These are phyloP conservation scores for Parnassius smintheus DNA, from an alignment of 2,888 invertebrate genomes.

Conservation along the genomic window DNA sequence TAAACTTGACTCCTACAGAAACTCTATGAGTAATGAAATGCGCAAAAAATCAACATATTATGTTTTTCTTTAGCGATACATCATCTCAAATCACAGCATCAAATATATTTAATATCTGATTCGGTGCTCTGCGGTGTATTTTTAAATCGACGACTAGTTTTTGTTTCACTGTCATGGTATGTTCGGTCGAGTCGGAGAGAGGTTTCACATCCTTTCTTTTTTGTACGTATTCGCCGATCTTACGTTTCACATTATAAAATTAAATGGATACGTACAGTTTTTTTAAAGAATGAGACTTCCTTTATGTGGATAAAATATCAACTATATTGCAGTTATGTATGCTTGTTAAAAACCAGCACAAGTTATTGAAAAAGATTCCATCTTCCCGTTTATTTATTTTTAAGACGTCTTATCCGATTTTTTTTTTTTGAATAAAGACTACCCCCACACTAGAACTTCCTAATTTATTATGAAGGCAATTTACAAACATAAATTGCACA, in stretches of 20 bases:
- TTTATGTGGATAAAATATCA: slow-evolving; percentile 2
- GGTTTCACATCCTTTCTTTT: slow-evolving; percentile 46
- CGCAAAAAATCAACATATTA: slow-evolving; percentile 6
- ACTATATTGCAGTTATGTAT: no score
- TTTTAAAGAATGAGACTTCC: slow-evolving; percentile 20
- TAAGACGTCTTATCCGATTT: no score
- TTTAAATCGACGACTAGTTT: slow-evolving; percentile 49
- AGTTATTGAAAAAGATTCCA: no score
- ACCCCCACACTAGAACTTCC: no score
- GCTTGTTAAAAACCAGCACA: no score
- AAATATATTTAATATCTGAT: slow-evolving; percentile 48
- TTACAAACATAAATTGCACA: no score
- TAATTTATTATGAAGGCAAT: no score
- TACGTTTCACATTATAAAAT: slow-evolving; percentile 21
- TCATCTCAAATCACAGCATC: slow-evolving; percentile 45
- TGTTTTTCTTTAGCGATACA: slow-evolving; percentile 32
- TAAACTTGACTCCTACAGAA: slow-evolving; percentile 7
- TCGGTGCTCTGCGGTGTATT: slow-evolving; percentile 47
- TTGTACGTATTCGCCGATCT: slow-evolving; percentile 51
- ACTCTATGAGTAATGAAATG: slow-evolving; percentile 12
- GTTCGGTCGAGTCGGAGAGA: slow-evolving; percentile 34
- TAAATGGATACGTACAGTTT: slow-evolving; percentile 18
- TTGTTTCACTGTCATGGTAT: slow-evolving; percentile 51
- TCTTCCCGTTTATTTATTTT: no score
- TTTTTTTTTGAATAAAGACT: no score